A percentile compares a stretch with the other conserved stretches of the same genome.
phyloP scores from a whole-genome alignment of 2,888 invertebrate species.

The Tipula lateralis region DNA sequence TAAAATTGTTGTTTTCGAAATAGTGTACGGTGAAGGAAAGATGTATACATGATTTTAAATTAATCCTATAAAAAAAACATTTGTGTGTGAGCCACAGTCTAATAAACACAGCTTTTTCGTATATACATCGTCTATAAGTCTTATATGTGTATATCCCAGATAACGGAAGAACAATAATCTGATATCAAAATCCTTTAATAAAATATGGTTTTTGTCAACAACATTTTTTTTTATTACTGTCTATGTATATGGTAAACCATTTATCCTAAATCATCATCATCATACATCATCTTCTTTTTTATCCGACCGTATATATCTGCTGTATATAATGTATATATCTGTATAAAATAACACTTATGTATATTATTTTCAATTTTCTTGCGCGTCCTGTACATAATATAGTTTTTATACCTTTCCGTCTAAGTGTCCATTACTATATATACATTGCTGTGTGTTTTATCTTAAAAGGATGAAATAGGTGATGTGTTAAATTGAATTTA shows the following conservation, averaged over 20 bases:
- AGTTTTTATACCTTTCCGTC: not conserved
- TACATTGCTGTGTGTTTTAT: not conserved
- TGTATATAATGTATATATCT: not conserved
- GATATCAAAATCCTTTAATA: not conserved
- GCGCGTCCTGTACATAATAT: not conserved
- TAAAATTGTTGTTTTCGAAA: not conserved
- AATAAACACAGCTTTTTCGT: not conserved
- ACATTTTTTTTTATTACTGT: not conserved
- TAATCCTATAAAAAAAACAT: not conserved
- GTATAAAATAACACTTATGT: not conserved
- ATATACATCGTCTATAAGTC: not conserved
- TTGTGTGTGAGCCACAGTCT: not conserved
- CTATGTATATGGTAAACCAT: not conserved
- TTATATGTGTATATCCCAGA: not conserved
- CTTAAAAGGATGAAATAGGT: not conserved
- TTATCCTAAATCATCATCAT: not conserved
- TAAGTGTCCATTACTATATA: not conserved
- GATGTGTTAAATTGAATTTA: not conserved
- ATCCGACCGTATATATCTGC: not conserved
- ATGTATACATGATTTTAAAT: not conserved
- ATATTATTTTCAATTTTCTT: not conserved
- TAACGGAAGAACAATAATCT: not conserved
- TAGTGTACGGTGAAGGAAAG: not conserved
- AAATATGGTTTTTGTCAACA: not conserved
- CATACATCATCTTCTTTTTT: not conserved